Conservation (phyloP, 2,113 vertebrate genomes). For the Apus apus region DNA sequence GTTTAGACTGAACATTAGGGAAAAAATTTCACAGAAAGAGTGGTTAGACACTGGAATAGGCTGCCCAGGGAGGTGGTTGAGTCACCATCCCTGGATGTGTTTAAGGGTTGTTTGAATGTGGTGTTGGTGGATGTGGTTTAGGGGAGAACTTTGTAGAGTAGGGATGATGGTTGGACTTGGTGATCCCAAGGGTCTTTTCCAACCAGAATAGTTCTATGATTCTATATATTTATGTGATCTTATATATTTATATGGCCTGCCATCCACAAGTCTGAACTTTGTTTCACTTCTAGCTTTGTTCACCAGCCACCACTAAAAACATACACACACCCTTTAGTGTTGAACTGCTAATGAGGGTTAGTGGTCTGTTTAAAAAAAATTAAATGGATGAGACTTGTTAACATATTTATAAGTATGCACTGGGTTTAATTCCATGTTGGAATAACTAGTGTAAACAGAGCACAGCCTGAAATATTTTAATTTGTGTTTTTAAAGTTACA, state of each 20-base stretch:
- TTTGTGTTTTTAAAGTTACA: conserved; percentile 64
- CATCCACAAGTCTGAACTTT: conserved; percentile 24
- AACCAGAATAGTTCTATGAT: too few relatives aligned
- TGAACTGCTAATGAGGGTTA: conserved; percentile 52
- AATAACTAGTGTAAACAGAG: conserved; percentile 61
- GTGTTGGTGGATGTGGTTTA: too few relatives aligned
- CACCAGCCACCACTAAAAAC: conserved; percentile 36
- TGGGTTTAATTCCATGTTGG: conserved; percentile 60
- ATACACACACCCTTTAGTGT: neutral
- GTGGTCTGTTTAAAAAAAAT: conserved; percentile 13
- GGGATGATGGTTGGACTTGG: too few relatives aligned
- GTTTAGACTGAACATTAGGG: too few relatives aligned
- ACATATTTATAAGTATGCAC: conserved; percentile 48
- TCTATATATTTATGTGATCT: neutral
- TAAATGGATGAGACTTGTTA: conserved; percentile 60
- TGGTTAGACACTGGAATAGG: too few relatives aligned
- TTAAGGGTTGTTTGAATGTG: too few relatives aligned
- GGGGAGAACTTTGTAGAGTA: too few relatives aligned
- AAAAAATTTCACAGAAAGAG: too few relatives aligned
- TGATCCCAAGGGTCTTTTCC: too few relatives aligned
- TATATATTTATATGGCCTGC: neutral
- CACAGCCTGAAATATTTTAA: conserved; percentile 58
- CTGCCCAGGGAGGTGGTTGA: too few relatives aligned
- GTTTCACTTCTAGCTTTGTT: conserved; percentile 35
- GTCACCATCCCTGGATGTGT: too few relatives aligned